phyloP scores from a whole-genome alignment of 64 coral and sea anemone genomes.

The Actinia tenebrosa region DNA sequence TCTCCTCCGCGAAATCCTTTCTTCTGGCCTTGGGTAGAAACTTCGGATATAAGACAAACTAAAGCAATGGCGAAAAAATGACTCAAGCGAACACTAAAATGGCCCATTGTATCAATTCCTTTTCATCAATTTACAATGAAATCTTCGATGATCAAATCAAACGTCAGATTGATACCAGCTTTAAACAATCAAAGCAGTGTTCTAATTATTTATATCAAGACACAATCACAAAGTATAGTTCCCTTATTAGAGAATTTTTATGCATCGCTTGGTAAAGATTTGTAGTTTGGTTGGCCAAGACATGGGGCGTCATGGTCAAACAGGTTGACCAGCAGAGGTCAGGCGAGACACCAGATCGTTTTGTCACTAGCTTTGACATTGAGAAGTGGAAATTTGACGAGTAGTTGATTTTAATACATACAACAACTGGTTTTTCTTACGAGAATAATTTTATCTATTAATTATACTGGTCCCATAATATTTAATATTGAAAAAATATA shows the following conservation, averaged over 20 bases:
- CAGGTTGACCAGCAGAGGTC: not conserved
- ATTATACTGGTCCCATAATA: not conserved
- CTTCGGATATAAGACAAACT: not conserved
- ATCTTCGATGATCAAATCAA: not conserved
- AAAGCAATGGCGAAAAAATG: not conserved
- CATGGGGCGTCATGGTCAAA: not conserved
- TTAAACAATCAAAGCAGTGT: not conserved
- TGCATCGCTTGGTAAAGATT: not conserved
- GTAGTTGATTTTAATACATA: not conserved
- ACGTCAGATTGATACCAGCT: not conserved
- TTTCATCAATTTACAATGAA: not conserved
- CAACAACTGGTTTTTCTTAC: not conserved
- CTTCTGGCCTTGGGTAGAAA: constrained; percentile 6
- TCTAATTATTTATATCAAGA: not conserved
- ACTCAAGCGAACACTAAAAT: not conserved
- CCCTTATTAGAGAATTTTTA: not conserved
- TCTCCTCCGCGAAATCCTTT: constrained; percentile 77
- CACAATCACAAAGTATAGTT: not conserved
- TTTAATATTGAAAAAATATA: not conserved
- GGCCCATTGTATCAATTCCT: not conserved
- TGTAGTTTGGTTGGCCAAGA: not conserved
- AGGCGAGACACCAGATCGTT: not conserved
- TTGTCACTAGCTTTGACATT: not conserved
- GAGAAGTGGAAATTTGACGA: not conserved
- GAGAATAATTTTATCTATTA: not conserved